Conservation (phyloP, 2,888 invertebrate species). For the Acleris holmiana region DNA sequence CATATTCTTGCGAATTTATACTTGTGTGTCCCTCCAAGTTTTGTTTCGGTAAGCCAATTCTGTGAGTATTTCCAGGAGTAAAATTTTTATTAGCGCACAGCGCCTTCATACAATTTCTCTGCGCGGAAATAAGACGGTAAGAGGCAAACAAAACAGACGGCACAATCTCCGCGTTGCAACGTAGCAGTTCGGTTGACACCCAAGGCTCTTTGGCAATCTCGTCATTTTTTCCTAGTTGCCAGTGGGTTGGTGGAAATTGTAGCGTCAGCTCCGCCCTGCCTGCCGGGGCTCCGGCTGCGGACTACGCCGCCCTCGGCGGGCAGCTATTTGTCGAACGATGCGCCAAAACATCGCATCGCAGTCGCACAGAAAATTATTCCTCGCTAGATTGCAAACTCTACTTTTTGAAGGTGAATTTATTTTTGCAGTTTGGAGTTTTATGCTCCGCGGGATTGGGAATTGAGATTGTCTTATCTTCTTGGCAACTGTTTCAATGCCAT, state of each 20-base stretch:
- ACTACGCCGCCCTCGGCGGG: conserved; percentile 62
- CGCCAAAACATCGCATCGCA: conserved; percentile 81
- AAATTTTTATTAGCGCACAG: conserved; percentile 67
- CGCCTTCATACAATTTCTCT: conserved; percentile 72
- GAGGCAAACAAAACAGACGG: conserved; percentile 79
- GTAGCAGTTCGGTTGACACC: conserved; percentile 77
- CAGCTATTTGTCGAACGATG: conserved; percentile 78
- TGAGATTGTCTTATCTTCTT: conserved; percentile 78
- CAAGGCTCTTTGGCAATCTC: conserved; percentile 76
- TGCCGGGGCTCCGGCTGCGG: conserved; percentile 51
- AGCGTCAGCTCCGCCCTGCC: conserved; percentile 61
- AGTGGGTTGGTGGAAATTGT: conserved; percentile 69
- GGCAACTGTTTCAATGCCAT: conserved; percentile 72
- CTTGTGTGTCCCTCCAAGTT: conserved; percentile 6
- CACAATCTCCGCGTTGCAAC: conserved; percentile 80
- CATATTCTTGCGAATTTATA: conserved; percentile 2
- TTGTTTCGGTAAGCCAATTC: conserved; percentile 47
- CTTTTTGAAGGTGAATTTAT: conserved; percentile 77
- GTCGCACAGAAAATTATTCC: conserved; percentile 80
- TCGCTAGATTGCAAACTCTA: conserved; percentile 73
- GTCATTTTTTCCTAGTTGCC: conserved; percentile 73
- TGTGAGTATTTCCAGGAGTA: conserved; percentile 61
- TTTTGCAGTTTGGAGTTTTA: conserved; percentile 61
- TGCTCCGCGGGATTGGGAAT: conserved; percentile 72
- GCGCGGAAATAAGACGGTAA: conserved; percentile 77